These are phyloP conservation scores for Ploceus nigricollis DNA, from an alignment of 2,113 vertebrate species.

Conservation along the genomic window DNA sequence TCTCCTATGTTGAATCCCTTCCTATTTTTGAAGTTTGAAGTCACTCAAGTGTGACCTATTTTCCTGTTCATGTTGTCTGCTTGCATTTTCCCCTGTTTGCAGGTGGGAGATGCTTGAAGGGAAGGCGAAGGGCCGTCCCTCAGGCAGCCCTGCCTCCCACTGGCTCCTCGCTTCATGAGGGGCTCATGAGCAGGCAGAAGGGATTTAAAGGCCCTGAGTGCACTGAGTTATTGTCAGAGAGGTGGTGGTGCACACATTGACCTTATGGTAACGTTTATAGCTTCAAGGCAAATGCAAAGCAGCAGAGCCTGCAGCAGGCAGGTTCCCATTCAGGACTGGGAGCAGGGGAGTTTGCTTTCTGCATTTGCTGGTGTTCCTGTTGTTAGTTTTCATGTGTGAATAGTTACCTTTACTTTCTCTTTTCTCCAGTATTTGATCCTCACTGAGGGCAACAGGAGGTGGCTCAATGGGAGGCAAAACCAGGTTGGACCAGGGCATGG, in stretches of 20 bases:
- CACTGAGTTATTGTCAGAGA: not conserved
- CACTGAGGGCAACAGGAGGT: slow-evolving; percentile 48
- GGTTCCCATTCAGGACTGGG: not conserved
- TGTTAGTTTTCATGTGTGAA: slow-evolving; percentile 60
- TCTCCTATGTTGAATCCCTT: not conserved
- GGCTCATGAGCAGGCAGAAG: not conserved
- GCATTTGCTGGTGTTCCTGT: not conserved
- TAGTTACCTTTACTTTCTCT: slow-evolving; percentile 71
- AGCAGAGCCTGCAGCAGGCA: slow-evolving; percentile 10
- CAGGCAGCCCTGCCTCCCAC: not conserved
- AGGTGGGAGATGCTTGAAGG: not conserved
- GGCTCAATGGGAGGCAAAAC: slow-evolving; percentile 12
- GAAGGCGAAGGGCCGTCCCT: not conserved
- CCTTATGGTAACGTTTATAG: not conserved
- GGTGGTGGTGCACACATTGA: not conserved
- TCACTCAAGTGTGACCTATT: not conserved
- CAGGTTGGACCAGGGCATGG: not conserved
- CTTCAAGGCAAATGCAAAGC: not conserved
- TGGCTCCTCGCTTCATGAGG: not conserved
- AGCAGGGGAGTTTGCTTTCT: not conserved
- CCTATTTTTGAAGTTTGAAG: not conserved
- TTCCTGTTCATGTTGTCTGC: not conserved
- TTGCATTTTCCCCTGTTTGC: not conserved
- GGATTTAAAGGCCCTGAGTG: not conserved
- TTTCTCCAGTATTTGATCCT: slow-evolving; percentile 61